Percentiles rank a stretch among this genome's conserved stretches.
phyloP scores from a whole-genome alignment of 2,113 vertebrate genomes.

The Leucopternis melanops region DNA sequence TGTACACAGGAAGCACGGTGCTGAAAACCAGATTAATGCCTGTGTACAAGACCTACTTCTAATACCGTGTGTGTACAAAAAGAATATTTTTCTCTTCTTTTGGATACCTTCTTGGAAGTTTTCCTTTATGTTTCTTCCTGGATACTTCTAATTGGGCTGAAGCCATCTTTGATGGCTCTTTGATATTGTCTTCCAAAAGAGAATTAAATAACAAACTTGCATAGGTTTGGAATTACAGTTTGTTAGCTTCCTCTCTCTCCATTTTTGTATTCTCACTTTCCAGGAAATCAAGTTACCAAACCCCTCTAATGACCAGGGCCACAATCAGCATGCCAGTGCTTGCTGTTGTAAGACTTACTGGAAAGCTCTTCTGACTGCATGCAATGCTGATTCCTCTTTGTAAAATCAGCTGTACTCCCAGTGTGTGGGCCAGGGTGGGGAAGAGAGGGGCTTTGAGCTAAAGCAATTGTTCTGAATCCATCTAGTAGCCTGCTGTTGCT shows the following conservation, averaged over 20 bases:
- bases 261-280: background rate
- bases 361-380: background rate
- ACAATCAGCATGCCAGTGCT: background rate
- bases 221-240: slow-evolving; percentile 1
- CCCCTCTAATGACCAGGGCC: background rate
- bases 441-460: background rate
- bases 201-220: background rate
- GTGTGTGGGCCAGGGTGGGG: too few relatives aligned
- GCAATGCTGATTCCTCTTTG: background rate
- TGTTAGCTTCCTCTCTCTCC: background rate
- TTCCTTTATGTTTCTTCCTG: background rate
- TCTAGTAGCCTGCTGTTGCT: background rate
- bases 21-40: background rate
- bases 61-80: background rate
- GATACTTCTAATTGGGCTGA: background rate
- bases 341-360: background rate
- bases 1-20: background rate
- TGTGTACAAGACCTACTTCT: background rate
- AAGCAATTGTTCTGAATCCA: background rate
- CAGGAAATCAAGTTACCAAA: background rate
- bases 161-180: background rate
- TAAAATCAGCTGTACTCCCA: background rate
- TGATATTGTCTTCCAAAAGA: background rate
- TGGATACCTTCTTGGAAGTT: background rate
- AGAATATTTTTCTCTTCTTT: background rate